Conservation (phyloP, 2,113 vertebrate genomes). For the Madoqua kirkii region DNA sequence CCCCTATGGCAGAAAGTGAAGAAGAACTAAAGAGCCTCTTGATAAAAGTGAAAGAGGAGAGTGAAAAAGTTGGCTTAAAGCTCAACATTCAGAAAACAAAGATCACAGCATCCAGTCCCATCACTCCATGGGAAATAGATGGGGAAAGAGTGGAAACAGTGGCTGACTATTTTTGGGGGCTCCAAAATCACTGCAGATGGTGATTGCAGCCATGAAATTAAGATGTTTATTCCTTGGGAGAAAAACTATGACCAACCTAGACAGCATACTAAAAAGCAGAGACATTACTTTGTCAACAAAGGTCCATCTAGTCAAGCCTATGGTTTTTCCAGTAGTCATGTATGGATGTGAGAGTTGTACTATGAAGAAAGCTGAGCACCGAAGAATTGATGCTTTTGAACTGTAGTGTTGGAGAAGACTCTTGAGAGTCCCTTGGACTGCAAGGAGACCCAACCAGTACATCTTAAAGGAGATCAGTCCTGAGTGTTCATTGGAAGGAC, state of each 20-base stretch:
- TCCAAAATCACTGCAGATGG: not conserved
- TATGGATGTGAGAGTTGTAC: not conserved
- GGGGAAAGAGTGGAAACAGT: not conserved
- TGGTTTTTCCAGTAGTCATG: not conserved
- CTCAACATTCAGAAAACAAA: not conserved
- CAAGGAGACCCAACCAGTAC: not conserved
- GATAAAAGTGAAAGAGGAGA: not conserved
- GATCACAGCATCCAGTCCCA: not conserved
- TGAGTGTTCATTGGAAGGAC: not conserved
- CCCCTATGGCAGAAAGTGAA: not conserved
- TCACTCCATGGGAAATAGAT: not conserved
- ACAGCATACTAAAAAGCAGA: not conserved
- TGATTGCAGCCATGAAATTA: not conserved
- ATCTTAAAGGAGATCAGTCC: not conserved
- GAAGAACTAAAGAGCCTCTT: not conserved
- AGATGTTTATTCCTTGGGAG: not conserved
- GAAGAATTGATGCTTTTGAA: not conserved
- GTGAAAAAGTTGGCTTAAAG: not conserved
- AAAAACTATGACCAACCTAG: not conserved
- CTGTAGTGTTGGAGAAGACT: not conserved
- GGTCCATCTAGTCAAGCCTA: not conserved
- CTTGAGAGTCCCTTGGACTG: not conserved
- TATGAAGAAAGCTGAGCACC: not conserved
- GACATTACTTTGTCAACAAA: not conserved
- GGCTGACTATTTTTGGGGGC: accelerated